phyloP scores from a whole-genome alignment of 2,888 invertebrate genomes.

The Drosophila phalerata region DNA sequence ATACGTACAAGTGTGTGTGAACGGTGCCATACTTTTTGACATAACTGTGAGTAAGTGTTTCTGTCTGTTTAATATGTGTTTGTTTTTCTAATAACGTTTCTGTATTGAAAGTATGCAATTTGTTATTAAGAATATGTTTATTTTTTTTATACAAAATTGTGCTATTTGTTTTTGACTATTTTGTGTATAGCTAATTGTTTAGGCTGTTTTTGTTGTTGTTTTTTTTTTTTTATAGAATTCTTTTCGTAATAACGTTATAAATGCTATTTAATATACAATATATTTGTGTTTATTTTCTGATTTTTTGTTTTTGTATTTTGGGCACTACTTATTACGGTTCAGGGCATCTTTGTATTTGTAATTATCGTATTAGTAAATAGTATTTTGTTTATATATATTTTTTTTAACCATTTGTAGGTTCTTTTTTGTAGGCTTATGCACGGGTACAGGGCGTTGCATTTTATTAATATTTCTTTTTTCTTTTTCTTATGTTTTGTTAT shows the following conservation, averaged over 20 bases:
- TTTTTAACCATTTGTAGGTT: constrained; percentile 60
- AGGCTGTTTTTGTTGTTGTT: constrained; percentile 64
- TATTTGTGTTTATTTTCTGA: constrained; percentile 21
- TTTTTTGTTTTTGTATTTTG: constrained; percentile 43
- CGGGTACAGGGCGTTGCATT: constrained; percentile 80
- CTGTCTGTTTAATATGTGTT: constrained; percentile 21
- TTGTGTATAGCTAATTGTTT: constrained; percentile 63
- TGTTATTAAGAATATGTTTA: constrained; percentile 38
- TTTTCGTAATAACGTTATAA: constrained; percentile 67
- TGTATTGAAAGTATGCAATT: constrained; percentile 38
- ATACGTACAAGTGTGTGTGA: neutral
- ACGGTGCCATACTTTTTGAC: constrained; percentile 9
- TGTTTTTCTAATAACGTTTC: constrained; percentile 2
- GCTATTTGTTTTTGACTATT: constrained; percentile 67
- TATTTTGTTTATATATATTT: constrained; percentile 47
- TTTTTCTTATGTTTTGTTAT: constrained; percentile 25
- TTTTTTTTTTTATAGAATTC: constrained; percentile 68
- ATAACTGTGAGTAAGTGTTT: constrained; percentile 30
- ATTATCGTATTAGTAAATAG: constrained; percentile 65
- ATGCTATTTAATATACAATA: constrained; percentile 70
- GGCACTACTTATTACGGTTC: constrained; percentile 79
- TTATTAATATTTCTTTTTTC: constrained; percentile 35
- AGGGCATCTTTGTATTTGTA: constrained; percentile 64
- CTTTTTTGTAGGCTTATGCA: constrained; percentile 73
- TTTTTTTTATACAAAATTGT: constrained; percentile 67